Evolutionary conservation across 64 coral and sea anemone species (phyloP).

Genomic region (Actinia equina): DNA sequence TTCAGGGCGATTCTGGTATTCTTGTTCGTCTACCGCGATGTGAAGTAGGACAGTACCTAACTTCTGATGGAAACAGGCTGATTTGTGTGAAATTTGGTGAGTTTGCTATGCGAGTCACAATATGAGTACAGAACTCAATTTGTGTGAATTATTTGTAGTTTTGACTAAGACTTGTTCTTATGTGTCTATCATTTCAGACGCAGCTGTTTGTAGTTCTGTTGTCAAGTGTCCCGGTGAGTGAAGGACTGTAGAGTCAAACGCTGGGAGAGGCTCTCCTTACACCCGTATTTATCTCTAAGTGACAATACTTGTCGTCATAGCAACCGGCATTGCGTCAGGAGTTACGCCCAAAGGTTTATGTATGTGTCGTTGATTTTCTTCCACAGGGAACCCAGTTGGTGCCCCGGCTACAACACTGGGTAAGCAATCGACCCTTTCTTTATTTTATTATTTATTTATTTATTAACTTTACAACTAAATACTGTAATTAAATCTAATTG

Average conservation of each 20-base stretch:
- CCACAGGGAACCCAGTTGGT: neutral
- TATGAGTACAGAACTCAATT: no score
- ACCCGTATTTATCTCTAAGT: no score
- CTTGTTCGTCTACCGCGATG: conserved; percentile 63
- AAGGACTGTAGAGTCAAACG: neutral
- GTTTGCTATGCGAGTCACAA: neutral
- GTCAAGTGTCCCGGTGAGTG: conserved; percentile 42
- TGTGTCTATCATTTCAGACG: conserved; percentile 1
- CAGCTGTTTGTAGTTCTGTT: conserved; percentile 43
- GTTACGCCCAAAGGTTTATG: neutral
- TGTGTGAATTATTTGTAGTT: no score
- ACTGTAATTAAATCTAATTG: no score
- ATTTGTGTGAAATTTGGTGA: conserved; percentile 85
- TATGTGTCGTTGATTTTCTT: neutral
- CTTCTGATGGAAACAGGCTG: conserved; percentile 75
- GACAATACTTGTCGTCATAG: neutral
- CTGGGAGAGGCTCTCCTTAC: no score
- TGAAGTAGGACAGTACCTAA: conserved; percentile 61
- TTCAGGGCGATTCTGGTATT: conserved; percentile 60
- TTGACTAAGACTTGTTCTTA: neutral
- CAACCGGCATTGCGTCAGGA: neutral
- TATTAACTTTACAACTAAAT: no score
- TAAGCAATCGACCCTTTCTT: neutral
- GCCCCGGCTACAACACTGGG: neutral
- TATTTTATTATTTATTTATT: no score